phyloP scores from a whole-genome alignment of 2,797 vertebrate genomes.

The Rhabdophis nuchalis region DNA sequence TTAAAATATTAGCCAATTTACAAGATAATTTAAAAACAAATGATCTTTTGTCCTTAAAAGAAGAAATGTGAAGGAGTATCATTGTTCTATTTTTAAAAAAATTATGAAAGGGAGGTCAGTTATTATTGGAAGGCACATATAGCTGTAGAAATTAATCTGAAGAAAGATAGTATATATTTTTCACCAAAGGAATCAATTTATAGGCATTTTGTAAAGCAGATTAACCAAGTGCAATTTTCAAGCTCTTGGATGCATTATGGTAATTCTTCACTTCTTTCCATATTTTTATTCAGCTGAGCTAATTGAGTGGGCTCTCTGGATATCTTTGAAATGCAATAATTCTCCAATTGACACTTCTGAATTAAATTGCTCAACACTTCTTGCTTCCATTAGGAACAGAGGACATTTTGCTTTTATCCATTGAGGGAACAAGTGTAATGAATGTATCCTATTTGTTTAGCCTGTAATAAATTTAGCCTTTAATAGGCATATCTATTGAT shows the following conservation, averaged over 20 bases:
- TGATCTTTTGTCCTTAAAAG: too few species aligned
- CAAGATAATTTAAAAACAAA: too few species aligned
- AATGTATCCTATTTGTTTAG: constrained; percentile 41
- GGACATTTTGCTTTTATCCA: constrained; percentile 24
- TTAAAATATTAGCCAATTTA: too few species aligned
- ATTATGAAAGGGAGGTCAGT: too few species aligned
- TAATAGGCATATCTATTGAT: constrained; percentile 54
- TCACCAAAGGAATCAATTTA: background rate
- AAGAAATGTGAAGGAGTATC: too few species aligned
- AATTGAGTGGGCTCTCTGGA: background rate
- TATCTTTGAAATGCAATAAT: constrained; percentile 18
- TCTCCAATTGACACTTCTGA: constrained; percentile 3
- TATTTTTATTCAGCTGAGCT: background rate
- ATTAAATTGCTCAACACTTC: constrained; percentile 25
- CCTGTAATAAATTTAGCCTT: constrained; percentile 50
- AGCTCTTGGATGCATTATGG: background rate
- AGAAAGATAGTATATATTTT: too few species aligned
- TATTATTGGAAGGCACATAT: too few species aligned
- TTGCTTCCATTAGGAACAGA: constrained; percentile 29
- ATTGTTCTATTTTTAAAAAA: too few species aligned
- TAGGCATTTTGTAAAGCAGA: background rate
- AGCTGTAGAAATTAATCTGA: too few species aligned
- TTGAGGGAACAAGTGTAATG: constrained; percentile 32
- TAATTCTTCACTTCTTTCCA: background rate
- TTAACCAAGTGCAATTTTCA: background rate